A percentile compares a stretch with the other conserved stretches of the same genome.
phyloP scores from a whole-genome alignment of 92 coral and sea anemone species.

The Actinernus sp. region DNA sequence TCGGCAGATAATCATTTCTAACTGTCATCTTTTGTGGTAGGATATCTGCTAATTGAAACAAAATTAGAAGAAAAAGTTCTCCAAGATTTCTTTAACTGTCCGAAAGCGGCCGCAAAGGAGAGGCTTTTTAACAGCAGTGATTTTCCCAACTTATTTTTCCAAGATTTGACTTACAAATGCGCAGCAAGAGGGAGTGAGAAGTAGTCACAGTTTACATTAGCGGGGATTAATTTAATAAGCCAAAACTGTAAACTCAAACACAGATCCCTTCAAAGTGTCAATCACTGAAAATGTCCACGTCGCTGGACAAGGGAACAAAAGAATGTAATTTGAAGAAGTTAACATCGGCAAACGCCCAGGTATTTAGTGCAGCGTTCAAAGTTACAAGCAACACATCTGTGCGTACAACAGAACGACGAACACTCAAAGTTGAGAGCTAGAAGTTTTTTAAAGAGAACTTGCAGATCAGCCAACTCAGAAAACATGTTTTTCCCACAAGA shows the following conservation, averaged over 20 bases:
- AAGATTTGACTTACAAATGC: too few relatives aligned
- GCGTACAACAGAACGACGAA: too few relatives aligned
- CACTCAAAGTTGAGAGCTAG: too few relatives aligned
- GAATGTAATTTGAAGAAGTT: slow-evolving; percentile 26
- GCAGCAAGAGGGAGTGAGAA: not conserved
- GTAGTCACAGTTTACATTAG: slow-evolving; percentile 25
- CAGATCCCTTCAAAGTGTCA: slow-evolving; percentile 60
- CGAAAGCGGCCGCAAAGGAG: not conserved
- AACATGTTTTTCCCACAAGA: slow-evolving; percentile 75
- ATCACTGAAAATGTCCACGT: slow-evolving; percentile 62
- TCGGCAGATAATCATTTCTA: slow-evolving; percentile 64
- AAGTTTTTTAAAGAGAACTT: too few relatives aligned
- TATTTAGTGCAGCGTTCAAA: slow-evolving; percentile 4
- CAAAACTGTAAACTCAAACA: slow-evolving; percentile 66
- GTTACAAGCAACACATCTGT: too few relatives aligned
- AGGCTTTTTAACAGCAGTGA: not conserved
- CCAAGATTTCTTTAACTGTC: not conserved
- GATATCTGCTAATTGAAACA: slow-evolving; percentile 37
- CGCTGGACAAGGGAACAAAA: slow-evolving; percentile 45
- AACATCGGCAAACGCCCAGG: slow-evolving; percentile 12
- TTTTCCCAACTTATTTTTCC: too few relatives aligned
- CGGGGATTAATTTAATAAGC: slow-evolving; percentile 62
- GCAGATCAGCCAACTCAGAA: too few relatives aligned
- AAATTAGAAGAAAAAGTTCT: slow-evolving; percentile 21
- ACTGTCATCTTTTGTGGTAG: slow-evolving; percentile 49